phyloP scores from a whole-genome alignment of 1,140 invertebrate species.

The Cydia fagiglandana region DNA sequence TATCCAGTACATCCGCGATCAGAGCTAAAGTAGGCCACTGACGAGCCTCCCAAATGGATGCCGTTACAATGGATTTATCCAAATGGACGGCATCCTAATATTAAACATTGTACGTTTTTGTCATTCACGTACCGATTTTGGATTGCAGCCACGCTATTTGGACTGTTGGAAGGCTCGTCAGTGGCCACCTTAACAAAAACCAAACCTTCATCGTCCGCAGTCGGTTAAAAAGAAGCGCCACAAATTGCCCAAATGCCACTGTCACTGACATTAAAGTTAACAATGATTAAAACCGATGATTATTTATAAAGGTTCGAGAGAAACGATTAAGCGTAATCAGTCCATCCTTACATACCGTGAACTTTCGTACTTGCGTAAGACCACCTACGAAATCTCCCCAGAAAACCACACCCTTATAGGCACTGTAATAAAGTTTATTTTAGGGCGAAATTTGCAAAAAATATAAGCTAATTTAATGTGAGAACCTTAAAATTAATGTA shows the following conservation, averaged over 20 bases:
- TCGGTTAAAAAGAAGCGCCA: conserved; percentile 16
- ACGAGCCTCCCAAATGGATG: no score
- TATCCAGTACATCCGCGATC: no score
- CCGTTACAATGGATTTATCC: no score
- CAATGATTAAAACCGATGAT: conserved; percentile 32
- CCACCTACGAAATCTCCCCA: conserved; percentile 37
- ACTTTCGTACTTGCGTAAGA: conserved; percentile 37
- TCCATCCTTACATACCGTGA: conserved; percentile 31
- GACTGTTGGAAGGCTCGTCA: no score
- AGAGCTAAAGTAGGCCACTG: no score
- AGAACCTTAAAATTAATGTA: conserved; percentile 42
- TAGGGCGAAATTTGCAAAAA: background rate
- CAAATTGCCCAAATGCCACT: conserved; percentile 1
- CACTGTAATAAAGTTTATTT: background rate
- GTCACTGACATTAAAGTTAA: conserved; percentile 23
- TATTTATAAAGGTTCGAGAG: conserved; percentile 21
- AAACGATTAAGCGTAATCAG: conserved; percentile 30
- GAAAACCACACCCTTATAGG: conserved; percentile 21
- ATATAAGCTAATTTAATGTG: conserved; percentile 33
- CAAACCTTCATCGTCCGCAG: background rate
- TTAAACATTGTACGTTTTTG: no score
- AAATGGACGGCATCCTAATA: no score
- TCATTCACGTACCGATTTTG: no score
- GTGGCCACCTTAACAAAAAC: no score
- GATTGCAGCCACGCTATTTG: no score